Conservation (phyloP, 2,113 vertebrate genomes). For the Neodon shergylaensis region DNA sequence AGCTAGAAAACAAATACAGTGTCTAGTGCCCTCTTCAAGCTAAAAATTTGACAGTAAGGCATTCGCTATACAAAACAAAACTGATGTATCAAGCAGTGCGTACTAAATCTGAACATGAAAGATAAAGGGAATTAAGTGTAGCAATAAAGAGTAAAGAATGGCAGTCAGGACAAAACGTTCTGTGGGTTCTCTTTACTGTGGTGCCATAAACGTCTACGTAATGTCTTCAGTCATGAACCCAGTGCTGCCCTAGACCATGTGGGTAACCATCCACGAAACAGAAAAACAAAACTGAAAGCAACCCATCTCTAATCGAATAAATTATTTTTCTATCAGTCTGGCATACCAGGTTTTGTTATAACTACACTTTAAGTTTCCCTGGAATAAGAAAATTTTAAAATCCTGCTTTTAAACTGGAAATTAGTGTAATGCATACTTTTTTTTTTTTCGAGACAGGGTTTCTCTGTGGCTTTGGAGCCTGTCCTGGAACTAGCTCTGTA, state of each 20-base stretch:
- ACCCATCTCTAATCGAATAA: neutral
- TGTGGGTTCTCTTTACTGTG: neutral
- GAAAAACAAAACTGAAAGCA: neutral
- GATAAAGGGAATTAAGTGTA: neutral
- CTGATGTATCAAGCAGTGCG: neutral
- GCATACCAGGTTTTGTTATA: neutral
- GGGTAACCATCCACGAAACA: neutral
- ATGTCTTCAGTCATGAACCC: neutral
- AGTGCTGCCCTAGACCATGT: neutral
- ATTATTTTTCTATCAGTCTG: neutral
- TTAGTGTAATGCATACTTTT: neutral
- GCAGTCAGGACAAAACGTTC: neutral
- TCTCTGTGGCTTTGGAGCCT: too few relatives aligned
- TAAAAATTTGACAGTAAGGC: neutral
- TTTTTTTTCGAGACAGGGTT: too few relatives aligned
- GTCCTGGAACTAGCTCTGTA: too few relatives aligned
- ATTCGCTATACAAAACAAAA: neutral
- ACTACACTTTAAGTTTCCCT: neutral
- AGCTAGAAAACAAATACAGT: too few relatives aligned
- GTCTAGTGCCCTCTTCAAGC: too few relatives aligned
- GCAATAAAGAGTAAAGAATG: too few relatives aligned
- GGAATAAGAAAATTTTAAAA: neutral
- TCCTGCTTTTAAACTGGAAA: neutral
- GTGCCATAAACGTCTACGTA: neutral
- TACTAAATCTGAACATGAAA: neutral